These are phyloP conservation scores for Cydia splendana DNA, from an alignment of 1,140 invertebrate genomes.

Conservation along the genomic window DNA sequence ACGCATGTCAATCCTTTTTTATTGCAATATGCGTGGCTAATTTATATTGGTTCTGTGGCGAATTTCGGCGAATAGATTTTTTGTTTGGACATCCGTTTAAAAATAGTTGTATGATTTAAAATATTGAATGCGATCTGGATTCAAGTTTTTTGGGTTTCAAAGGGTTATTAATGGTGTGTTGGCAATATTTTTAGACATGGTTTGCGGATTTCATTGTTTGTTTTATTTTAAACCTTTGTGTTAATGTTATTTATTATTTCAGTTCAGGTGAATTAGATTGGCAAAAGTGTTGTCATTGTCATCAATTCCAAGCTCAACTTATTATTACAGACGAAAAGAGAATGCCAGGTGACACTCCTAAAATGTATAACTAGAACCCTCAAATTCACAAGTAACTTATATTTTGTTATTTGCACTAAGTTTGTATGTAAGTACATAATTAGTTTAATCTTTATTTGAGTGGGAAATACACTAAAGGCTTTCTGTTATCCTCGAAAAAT, in stretches of 20 bases:
- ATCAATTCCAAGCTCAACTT: too few species aligned
- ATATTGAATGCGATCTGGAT: constrained; percentile 6
- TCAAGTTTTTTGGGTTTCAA: background rate
- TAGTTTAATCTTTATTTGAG: too few species aligned
- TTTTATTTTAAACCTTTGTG: background rate
- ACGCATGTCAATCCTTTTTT: constrained; percentile 48
- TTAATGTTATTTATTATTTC: background rate
- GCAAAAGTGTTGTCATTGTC: background rate
- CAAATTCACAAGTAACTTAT: too few species aligned
- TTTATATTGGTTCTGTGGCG: constrained; percentile 58
- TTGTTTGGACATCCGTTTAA: constrained; percentile 44
- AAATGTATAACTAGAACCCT: too few species aligned
- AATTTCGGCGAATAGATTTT: constrained; percentile 55
- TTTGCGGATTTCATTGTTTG: background rate
- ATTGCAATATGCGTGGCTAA: constrained; percentile 51
- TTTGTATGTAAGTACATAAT: too few species aligned
- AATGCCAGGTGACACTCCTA: too few species aligned
- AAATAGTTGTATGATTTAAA: background rate
- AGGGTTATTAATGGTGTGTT: constrained; percentile 7
- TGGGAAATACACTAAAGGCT: too few species aligned
- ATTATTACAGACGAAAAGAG: too few species aligned
- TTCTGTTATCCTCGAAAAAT: too few species aligned
- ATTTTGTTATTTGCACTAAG: too few species aligned
- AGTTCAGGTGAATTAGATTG: background rate
- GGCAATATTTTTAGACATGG: constrained; percentile 10